Base-by-base conservation (phyloP, 2,888 invertebrate species). In the Lepidonotus clava region DNA sequence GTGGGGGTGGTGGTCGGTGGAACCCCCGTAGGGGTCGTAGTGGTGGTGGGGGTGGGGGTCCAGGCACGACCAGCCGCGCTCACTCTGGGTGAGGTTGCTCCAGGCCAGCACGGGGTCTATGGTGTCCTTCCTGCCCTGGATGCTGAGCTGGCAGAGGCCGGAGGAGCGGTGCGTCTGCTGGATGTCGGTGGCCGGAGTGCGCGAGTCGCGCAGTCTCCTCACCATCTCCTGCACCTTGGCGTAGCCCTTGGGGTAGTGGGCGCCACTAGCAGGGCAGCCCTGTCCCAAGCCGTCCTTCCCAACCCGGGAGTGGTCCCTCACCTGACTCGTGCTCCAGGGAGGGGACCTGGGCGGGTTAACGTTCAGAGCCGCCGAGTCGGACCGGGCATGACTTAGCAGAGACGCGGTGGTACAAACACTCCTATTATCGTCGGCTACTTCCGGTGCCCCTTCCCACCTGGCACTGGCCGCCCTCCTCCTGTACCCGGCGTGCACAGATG, bases 171-270 rank as follows among this genome's bases (percentile, higher is more conserved):
- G 11, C 14, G 21, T 24, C 28, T 24, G 32, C 4, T 8, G 46
- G 80, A 46, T 41, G 11, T 28, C 24, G 24, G 40, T 21, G 24
- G 28, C 41, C 6, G 80, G 46, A 11, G n/a, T 40, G 0, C 80
- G 41, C 4, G 41, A 24, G 11, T 80, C 80, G 4, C 80, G 41
- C 24, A 80, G 46, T 18, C 24, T 18, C 80, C 32, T 41, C 14
- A 80, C 80, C 80, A 80, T 80, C 24, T 41, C 80, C 80, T 80
- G 80, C 28, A 80, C 80, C 41, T 46, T 46, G 51, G 80, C 80
- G 28, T n/a, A 41, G 2, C 28, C 28, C 14, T 51, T 51, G 51
- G 51, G 51, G 51, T 51, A 51, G n/a, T n/a, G n/a, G n/a, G n/a
- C n/a, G n/a, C n/a, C n/a, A n/a, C n/a, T n/a, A n/a, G n/a, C n/a